Conservation (phyloP, 2,888 invertebrate genomes). For the Exocentrus adspersus region DNA sequence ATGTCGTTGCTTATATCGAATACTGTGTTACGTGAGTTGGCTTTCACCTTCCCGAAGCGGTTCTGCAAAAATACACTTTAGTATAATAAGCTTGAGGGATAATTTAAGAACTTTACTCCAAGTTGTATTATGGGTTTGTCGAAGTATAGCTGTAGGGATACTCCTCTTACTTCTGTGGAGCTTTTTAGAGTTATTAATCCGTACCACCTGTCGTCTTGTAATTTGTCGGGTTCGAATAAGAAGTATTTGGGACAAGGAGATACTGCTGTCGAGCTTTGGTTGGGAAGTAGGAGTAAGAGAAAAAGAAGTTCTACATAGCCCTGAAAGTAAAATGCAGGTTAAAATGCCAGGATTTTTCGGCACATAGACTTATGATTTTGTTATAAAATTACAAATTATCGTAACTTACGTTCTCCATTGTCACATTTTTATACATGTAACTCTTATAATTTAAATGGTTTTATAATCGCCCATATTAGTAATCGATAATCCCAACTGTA, state of each 20-base stretch:
- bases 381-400: too few species aligned
- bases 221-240: conserved; percentile 19
- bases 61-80: conserved; percentile 47
- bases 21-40: conserved; percentile 66
- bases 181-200: conserved; percentile 68
- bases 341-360: too few species aligned
- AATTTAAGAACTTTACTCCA: conserved; percentile 67
- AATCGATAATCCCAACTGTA: too few species aligned
- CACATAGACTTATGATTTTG: too few species aligned
- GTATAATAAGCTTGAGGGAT: not conserved
- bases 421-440: too few species aligned
- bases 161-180: conserved; percentile 67
- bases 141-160: conserved; percentile 68
- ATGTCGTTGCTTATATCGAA: conserved; percentile 70
- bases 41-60: conserved; percentile 67
- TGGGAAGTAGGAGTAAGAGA: not conserved
- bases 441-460: too few species aligned
- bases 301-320: not conserved
- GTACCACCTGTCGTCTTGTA: conserved; percentile 66
- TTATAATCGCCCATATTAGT: too few species aligned
- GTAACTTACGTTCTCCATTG: too few species aligned
- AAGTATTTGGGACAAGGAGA: conserved; percentile 7
- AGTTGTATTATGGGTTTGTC: conserved; percentile 69
- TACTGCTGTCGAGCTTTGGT: not conserved
- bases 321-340: not conserved